These are phyloP conservation scores for Odobenus rosmarus DNA, from an alignment of 2,113 vertebrate genomes.

Conservation along the genomic window DNA sequence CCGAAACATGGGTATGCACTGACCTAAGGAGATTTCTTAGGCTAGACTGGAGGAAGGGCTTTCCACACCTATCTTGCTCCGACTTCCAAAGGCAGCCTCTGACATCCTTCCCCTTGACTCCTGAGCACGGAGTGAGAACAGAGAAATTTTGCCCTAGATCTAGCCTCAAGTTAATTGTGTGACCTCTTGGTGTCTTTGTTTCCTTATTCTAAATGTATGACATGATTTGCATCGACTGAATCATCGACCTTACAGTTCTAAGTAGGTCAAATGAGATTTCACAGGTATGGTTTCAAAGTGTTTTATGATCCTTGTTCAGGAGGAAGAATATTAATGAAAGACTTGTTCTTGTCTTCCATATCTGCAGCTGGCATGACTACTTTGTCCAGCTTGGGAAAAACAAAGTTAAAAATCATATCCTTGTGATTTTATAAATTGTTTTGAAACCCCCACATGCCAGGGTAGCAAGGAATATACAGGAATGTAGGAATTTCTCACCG, in stretches of 20 bases:
- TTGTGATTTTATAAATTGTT: not conserved
- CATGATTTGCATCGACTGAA: not conserved
- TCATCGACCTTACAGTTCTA: not conserved
- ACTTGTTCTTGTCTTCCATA: not conserved
- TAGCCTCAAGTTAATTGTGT: not conserved
- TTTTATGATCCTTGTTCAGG: not conserved
- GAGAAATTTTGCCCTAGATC: not conserved
- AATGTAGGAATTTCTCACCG: not conserved
- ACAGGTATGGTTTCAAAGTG: not conserved
- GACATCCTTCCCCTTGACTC: not conserved
- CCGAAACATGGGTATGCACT: not conserved
- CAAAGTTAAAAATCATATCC: not conserved
- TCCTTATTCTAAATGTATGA: not conserved
- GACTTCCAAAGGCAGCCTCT: not conserved
- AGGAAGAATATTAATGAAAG: slow-evolving; percentile 32
- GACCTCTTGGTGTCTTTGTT: not conserved
- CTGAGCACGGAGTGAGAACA: not conserved
- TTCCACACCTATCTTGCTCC: not conserved
- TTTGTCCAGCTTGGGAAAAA: not conserved
- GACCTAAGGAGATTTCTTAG: not conserved
- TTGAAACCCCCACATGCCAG: not conserved
- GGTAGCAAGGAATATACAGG: not conserved
- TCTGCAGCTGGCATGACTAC: not conserved
- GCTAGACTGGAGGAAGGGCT: not conserved
- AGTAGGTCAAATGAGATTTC: slow-evolving; percentile 32